Evolutionary conservation across 2,888 invertebrate species (phyloP), one percentile per base, ranked within the genome.

Genomic region (Sinodicranocentrus sp.): DNA sequence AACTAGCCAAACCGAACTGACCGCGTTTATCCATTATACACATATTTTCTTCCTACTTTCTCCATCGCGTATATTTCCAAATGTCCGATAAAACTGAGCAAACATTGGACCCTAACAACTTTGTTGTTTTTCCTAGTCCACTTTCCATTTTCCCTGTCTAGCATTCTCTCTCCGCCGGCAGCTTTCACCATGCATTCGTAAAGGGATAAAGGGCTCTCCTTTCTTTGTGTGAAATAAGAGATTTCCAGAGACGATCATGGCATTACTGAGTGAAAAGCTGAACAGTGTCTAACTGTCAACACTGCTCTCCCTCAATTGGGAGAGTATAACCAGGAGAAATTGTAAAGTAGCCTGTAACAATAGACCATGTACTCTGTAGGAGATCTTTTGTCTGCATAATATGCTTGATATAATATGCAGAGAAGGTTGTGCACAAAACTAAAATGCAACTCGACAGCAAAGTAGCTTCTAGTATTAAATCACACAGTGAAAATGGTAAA

Each of bases 181-280:
- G 13, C 25, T 59, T 59, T 59, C 59, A 25, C 59, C 59, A 59
- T 54, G 54, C 10, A 13, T 25, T 25, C 59, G 21, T 59, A 59
- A 52, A 70, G 44, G 61, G 61, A 59, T 73, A 73, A 73, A 73
- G 25, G 63, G 26, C 39, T 8, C 39, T 54, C 54, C 15, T 54
- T 13, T 54, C 54, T 21, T 15, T 23, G 3, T 23, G 33, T 33
- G 33, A 33, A 33, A 33, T 33, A 33, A 33, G 33, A 33, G 19
- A 57, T 23, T 57, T 23, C 21, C 57, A 3, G 33, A 33, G 33
- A 33, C 33, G 33, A 33, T 33, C 33, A 33, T 33, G 33, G 33
- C 10, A 33, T 33, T 33, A 33, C n/a, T n/a, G n/a, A 33, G 33
- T 3, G 33, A 33, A 33, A 6, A 6, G 33, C 33, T 33, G 33